Evolutionary conservation across 2,888 invertebrate species (phyloP).

Genomic region (Saturnia japonica): DNA sequence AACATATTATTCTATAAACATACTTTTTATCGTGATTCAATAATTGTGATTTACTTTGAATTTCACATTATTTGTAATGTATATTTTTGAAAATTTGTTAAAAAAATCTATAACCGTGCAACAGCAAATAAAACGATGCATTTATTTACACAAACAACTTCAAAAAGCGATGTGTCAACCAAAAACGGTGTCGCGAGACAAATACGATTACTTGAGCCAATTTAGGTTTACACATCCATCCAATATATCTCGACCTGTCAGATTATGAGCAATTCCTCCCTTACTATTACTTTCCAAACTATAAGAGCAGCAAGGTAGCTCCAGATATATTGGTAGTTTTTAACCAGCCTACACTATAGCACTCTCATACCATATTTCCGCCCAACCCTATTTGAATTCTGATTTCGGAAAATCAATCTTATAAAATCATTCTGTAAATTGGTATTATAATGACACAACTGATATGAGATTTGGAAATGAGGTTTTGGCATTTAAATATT

Average conservation of each 20-base stretch:
- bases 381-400: conserved; percentile 57
- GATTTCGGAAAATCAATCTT: conserved; percentile 48
- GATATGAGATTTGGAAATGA: background rate
- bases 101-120: background rate
- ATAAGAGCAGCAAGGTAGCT: conserved; percentile 44
- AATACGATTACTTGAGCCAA: conserved; percentile 75
- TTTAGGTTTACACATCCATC: conserved; percentile 60
- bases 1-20: background rate
- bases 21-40: background rate
- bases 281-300: conserved; percentile 35
- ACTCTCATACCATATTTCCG: conserved; percentile 77
- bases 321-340: conserved; percentile 56
- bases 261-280: conserved; percentile 40
- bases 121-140: background rate
- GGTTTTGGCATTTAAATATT: background rate
- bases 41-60: background rate
- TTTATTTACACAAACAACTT: conserved; percentile 28
- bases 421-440: conserved; percentile 18
- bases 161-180: conserved; percentile 55
- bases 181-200: conserved; percentile 61
- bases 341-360: conserved; percentile 63
- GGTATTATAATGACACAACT: conserved; percentile 29
- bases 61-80: background rate
- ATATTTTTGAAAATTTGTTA: background rate
- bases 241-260: conserved; percentile 55